Percentiles rank a stretch among this genome's conserved stretches.
Conservation (phyloP, 2,888 invertebrate species). For the Synanthedon myopaeformis region DNA sequence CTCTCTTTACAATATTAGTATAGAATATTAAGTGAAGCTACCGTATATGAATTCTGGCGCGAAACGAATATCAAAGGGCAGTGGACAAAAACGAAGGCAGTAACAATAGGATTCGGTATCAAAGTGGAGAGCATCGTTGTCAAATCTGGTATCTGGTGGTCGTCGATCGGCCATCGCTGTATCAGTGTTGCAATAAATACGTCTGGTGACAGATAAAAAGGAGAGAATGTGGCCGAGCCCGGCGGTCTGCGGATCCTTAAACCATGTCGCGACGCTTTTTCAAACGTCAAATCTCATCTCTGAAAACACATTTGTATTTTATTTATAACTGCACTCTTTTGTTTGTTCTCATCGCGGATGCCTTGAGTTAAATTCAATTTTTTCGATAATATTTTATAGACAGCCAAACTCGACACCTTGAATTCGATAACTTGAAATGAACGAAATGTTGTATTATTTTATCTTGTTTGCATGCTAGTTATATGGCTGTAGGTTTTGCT, state of each 20-base stretch:
- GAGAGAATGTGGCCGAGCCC: conserved; percentile 51
- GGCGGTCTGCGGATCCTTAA: conserved; percentile 39
- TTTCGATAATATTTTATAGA: conserved; percentile 4
- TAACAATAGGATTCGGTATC: conserved; percentile 53
- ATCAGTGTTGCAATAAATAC: conserved; percentile 61
- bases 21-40: conserved; percentile 23
- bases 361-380: background rate
- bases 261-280: conserved; percentile 39
- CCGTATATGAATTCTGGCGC: conserved; percentile 40
- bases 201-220: conserved; percentile 51
- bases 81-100: conserved; percentile 31
- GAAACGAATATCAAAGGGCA: conserved; percentile 36
- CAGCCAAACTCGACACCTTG: background rate
- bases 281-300: conserved; percentile 28
- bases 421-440: too few relatives aligned
- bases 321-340: conserved; percentile 11
- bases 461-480: too few relatives aligned
- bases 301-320: conserved; percentile 26
- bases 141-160: conserved; percentile 47
- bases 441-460: too few relatives aligned
- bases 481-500: too few relatives aligned
- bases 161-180: conserved; percentile 24
- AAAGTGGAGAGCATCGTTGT: conserved; percentile 47
- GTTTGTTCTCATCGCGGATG: background rate
- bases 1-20: background rate